These are phyloP conservation scores for Heterochromis multidens DNA, from an alignment of 2,113 vertebrate genomes.

Conservation along the genomic window DNA sequence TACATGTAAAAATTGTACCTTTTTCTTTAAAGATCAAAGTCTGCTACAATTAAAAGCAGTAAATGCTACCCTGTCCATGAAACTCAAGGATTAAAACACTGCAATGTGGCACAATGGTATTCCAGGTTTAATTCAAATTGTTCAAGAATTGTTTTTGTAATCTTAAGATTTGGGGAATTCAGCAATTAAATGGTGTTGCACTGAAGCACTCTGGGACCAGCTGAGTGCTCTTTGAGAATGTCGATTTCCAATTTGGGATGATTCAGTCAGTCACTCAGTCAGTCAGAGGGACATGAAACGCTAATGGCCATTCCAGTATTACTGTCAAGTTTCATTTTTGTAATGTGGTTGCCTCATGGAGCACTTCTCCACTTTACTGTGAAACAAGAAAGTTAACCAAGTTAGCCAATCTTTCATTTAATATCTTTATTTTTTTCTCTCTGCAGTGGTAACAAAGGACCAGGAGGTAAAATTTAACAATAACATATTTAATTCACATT, in stretches of 20 bases:
- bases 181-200: too few relatives aligned
- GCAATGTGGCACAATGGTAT: too few relatives aligned
- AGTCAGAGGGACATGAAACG: background rate
- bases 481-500: too few relatives aligned
- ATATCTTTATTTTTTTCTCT: slow-evolving; percentile 7
- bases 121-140: too few relatives aligned
- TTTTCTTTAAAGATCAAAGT: too few relatives aligned
- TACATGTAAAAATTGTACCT: background rate
- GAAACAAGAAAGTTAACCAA: background rate
- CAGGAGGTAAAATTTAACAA: slow-evolving; percentile 79
- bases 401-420: background rate
- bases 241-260: background rate
- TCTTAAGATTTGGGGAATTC: too few relatives aligned
- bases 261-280: background rate
- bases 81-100: too few relatives aligned
- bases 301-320: background rate
- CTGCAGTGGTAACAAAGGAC: slow-evolving; percentile 64
- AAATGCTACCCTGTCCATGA: too few relatives aligned
- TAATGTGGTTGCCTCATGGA: background rate
- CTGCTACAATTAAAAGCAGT: too few relatives aligned
- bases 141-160: too few relatives aligned
- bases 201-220: background rate
- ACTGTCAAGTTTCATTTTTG: background rate
- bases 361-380: background rate
- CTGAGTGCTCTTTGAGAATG: background rate